Conservation (phyloP, 2,797 vertebrate genomes). For the Denticeps clupeoides region DNA sequence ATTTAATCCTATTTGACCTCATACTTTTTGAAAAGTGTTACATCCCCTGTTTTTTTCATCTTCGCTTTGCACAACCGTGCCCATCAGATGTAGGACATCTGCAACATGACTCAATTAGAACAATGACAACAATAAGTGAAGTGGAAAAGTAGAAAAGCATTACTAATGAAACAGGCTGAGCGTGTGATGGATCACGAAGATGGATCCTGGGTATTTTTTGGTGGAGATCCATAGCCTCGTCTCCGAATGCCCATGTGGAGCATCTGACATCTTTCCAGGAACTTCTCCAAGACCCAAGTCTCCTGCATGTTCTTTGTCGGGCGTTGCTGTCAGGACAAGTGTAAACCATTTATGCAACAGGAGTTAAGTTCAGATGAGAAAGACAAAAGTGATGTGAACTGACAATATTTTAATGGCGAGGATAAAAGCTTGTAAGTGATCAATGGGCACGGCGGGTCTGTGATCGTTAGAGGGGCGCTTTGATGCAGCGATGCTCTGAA, state of each 20-base stretch:
- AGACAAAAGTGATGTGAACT: slow-evolving; percentile 69
- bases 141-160: background rate
- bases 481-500: slow-evolving; percentile 68
- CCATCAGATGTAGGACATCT: slow-evolving; percentile 5
- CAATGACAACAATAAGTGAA: slow-evolving; percentile 7
- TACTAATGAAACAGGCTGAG: background rate
- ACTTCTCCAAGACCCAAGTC: too few relatives aligned
- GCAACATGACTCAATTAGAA: slow-evolving; percentile 9
- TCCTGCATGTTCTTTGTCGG: background rate
- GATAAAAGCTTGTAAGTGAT: slow-evolving; percentile 76
- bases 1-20: too few relatives aligned
- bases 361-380: slow-evolving; percentile 61
- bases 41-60: too few relatives aligned
- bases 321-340: background rate
- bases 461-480: slow-evolving; percentile 64
- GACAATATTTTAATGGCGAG: slow-evolving; percentile 69
- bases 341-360: slow-evolving; percentile 50
- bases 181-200: background rate
- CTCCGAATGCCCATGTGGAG: background rate
- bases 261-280: background rate
- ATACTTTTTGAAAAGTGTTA: too few relatives aligned
- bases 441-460: slow-evolving; percentile 66
- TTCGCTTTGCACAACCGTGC: background rate
- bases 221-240: background rate
- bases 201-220: too few relatives aligned